Evolutionary conservation across 64 coral and sea anemone genomes (phyloP).

Genomic region (Dendronephthya gigantea): DNA sequence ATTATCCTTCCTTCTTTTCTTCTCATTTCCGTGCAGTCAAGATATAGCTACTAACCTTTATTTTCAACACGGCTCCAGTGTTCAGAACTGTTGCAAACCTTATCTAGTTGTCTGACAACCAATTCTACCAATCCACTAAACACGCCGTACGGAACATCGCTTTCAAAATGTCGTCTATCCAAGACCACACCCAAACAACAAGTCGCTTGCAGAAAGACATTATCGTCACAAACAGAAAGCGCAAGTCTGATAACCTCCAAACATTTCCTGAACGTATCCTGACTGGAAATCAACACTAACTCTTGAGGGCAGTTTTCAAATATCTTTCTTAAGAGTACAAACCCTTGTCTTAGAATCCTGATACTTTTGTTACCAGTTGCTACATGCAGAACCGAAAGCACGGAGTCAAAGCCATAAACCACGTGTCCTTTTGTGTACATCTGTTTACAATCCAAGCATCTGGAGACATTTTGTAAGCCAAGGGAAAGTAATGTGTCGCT

Average conservation of each 20-base stretch:
- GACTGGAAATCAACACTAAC: neutral
- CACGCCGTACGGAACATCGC: neutral
- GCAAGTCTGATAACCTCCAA: neutral
- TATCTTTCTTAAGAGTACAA: neutral
- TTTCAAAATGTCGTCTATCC: neutral
- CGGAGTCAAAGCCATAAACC: neutral
- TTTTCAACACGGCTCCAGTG: neutral
- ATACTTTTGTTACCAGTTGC: neutral
- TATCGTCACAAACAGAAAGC: neutral
- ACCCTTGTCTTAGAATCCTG: neutral
- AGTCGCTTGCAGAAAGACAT: neutral
- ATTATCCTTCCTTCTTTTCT: neutral
- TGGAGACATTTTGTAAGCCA: neutral
- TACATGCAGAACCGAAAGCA: neutral
- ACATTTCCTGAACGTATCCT: neutral
- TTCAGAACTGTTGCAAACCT: neutral
- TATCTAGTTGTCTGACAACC: neutral
- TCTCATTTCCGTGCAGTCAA: neutral
- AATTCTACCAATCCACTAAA: neutral
- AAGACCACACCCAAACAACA: neutral
- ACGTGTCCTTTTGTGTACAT: constrained; percentile 4
- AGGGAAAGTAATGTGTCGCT: neutral
- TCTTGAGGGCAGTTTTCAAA: neutral
- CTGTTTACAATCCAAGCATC: neutral
- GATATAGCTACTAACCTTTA: neutral